Conservation (phyloP, 2,113 vertebrate genomes). For the Arizona elegans region DNA sequence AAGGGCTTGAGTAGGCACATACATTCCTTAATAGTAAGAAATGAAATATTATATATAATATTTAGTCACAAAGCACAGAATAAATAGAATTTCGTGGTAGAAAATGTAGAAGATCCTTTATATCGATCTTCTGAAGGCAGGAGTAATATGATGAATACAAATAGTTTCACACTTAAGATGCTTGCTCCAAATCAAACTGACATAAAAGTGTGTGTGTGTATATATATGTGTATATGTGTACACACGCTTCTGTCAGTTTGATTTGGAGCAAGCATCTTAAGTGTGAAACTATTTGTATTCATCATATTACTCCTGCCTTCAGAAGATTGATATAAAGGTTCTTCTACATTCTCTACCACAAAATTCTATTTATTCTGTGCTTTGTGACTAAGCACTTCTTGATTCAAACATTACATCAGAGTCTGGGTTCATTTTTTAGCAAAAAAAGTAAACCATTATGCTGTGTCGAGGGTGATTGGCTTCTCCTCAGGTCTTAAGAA, state of each 20-base stretch:
- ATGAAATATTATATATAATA: too few relatives aligned
- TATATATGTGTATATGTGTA: too few relatives aligned
- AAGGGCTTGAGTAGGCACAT: background rate
- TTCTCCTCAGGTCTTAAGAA: background rate
- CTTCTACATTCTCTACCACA: background rate
- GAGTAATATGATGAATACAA: too few relatives aligned
- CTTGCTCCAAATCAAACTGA: too few relatives aligned
- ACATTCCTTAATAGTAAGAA: background rate
- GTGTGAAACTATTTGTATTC: background rate
- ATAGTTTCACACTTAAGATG: too few relatives aligned
- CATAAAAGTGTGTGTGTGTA: too few relatives aligned
- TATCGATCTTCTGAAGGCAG: too few relatives aligned
- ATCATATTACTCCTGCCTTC: background rate
- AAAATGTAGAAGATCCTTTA: too few relatives aligned
- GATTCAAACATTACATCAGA: background rate
- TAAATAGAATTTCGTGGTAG: too few relatives aligned
- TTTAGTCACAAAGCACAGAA: too few relatives aligned
- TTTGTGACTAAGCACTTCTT: background rate
- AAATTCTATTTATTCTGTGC: background rate
- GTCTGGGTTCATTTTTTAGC: background rate
- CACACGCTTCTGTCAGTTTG: too few relatives aligned
- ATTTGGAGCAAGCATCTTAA: background rate
- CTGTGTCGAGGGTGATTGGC: background rate
- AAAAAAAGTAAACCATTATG: background rate
- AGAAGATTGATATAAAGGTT: background rate